phyloP scores from a whole-genome alignment of 2,888 invertebrate genomes.

The Ethmia dodecea region DNA sequence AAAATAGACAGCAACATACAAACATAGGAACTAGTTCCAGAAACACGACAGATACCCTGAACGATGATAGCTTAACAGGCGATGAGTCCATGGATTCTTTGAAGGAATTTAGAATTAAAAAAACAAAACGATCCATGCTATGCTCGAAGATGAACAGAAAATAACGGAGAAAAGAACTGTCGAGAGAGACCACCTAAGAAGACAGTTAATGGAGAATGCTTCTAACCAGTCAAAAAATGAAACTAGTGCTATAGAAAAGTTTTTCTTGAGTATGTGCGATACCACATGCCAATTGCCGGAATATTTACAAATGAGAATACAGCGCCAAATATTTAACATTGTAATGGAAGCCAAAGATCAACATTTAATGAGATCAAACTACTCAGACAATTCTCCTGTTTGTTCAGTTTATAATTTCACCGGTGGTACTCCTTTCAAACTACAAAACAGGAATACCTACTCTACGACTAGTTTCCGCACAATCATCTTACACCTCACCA shows the following conservation, averaged over 20 bases:
- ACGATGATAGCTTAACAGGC: background rate
- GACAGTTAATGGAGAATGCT: background rate
- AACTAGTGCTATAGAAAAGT: background rate
- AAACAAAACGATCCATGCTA: background rate
- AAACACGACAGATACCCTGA: background rate
- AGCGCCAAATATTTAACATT: background rate
- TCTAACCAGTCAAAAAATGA: background rate
- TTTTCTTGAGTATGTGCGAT: background rate
- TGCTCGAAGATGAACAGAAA: background rate
- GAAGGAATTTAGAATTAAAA: background rate
- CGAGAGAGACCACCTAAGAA: background rate
- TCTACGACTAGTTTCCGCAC: background rate
- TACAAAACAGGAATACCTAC: too few relatives aligned
- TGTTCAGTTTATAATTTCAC: background rate
- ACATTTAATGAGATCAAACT: background rate
- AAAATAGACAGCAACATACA: constrained; percentile 2
- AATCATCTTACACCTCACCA: background rate
- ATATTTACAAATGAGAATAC: background rate
- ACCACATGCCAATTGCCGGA: background rate
- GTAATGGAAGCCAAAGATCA: background rate
- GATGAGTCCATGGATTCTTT: background rate
- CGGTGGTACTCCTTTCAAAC: too few relatives aligned
- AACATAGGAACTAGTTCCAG: constrained; percentile 1
- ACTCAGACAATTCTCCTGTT: background rate
- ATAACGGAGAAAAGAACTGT: background rate